Conservation (phyloP, 2,797 vertebrate species). For the Chrysocyon brachyurus region DNA sequence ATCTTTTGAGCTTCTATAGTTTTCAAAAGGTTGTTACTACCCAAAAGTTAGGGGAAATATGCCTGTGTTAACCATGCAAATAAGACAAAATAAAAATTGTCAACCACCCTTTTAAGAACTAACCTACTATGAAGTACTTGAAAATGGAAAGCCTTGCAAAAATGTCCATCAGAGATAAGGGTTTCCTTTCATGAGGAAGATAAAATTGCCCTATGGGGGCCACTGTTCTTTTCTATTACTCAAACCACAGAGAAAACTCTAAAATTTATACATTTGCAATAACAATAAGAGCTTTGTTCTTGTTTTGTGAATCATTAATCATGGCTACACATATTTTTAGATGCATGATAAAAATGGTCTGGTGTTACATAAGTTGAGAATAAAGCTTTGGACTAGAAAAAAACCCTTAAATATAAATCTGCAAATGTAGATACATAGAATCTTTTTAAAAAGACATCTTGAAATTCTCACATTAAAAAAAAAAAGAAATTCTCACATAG, state of each 20-base stretch:
- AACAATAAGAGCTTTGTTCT: slow-evolving; percentile 51
- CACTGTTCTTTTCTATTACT: slow-evolving; percentile 22
- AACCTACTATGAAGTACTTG: slow-evolving; percentile 9
- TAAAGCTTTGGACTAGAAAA: not conserved
- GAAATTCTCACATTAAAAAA: not conserved
- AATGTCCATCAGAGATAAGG: not conserved
- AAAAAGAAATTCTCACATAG: too few species aligned
- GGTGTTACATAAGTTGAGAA: not conserved
- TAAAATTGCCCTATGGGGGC: not conserved
- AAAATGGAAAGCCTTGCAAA: not conserved
- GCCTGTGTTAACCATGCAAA: not conserved
- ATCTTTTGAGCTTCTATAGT: not conserved
- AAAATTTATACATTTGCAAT: slow-evolving; percentile 24
- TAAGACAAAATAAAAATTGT: not conserved
- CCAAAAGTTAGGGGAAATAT: not conserved
- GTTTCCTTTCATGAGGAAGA: not conserved
- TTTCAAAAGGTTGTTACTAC: slow-evolving; percentile 45
- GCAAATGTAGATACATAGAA: not conserved
- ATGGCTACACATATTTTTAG: slow-evolving; percentile 14
- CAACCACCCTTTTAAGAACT: not conserved
- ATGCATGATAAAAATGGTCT: not conserved
- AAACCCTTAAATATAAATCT: not conserved
- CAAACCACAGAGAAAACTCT: not conserved
- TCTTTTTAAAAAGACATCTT: not conserved
- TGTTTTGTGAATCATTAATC: slow-evolving; percentile 43